These are phyloP conservation scores for Eristalis intricaria DNA, from an alignment of 2,888 invertebrate genomes.

Conservation along the genomic window DNA sequence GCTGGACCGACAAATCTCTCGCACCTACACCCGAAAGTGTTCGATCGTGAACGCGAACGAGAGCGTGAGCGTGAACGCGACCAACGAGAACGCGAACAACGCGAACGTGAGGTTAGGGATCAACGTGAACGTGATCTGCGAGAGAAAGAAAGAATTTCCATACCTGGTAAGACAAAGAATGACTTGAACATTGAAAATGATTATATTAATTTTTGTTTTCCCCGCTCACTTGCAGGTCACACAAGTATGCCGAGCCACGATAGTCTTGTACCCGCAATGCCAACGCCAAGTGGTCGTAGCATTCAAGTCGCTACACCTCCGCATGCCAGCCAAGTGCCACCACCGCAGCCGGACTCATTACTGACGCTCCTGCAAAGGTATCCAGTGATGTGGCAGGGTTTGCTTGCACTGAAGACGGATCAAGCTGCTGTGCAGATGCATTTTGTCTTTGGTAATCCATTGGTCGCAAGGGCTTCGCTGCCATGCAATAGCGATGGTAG, in stretches of 20 bases:
- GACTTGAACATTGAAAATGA: not conserved
- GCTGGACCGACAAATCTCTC: constrained; percentile 73
- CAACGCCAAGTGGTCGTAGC: constrained; percentile 75
- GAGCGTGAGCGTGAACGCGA: constrained; percentile 78
- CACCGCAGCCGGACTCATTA: constrained; percentile 91
- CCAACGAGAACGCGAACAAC: constrained; percentile 76
- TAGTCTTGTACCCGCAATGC: constrained; percentile 76
- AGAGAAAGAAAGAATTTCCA: constrained; percentile 75
- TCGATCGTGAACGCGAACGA: constrained; percentile 76
- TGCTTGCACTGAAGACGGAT: constrained; percentile 97
- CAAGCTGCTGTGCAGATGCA: constrained; percentile 99
- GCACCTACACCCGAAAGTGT: constrained; percentile 77
- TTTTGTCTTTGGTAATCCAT: constrained; percentile 96
- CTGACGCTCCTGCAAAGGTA: constrained; percentile 93
- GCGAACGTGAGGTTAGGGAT: constrained; percentile 76
- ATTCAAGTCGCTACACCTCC: constrained; percentile 83
- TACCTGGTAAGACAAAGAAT: constrained; percentile 70
- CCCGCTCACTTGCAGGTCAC: constrained; percentile 64
- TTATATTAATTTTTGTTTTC: not conserved
- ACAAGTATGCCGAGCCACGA: constrained; percentile 75
- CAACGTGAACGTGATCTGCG: constrained; percentile 74
- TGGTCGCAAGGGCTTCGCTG: constrained; percentile 93
- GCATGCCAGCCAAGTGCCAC: constrained; percentile 89
- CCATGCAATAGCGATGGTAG: constrained; percentile 92
- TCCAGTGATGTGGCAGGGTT: constrained; percentile 98